These are phyloP conservation scores for Cichladusa arquata DNA, from an alignment of 2,113 vertebrate genomes.

Conservation along the genomic window DNA sequence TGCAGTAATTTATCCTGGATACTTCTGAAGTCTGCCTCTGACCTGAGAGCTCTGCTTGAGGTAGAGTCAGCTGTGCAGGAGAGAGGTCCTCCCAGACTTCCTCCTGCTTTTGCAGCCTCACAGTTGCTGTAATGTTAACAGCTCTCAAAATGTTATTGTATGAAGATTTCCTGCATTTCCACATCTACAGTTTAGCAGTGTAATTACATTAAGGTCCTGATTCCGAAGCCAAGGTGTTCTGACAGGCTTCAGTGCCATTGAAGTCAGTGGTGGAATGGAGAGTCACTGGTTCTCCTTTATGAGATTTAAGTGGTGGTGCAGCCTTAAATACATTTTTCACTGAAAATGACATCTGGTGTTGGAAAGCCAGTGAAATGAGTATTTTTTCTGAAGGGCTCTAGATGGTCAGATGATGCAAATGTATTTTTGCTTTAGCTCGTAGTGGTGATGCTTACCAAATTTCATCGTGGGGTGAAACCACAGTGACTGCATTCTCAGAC, in stretches of 20 bases:
- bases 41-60: neutral
- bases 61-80: neutral
- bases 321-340: neutral
- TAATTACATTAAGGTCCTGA: neutral
- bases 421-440: neutral
- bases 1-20: neutral
- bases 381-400: neutral
- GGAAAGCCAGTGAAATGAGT: neutral
- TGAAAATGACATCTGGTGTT: neutral
- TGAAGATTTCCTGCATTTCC: neutral
- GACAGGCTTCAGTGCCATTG: neutral
- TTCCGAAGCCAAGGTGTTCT: neutral
- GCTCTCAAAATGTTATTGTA: neutral
- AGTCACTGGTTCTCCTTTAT: neutral
- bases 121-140: neutral
- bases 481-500: neutral
- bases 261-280: neutral
- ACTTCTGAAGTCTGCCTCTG: neutral
- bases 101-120: neutral
- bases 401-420: neutral
- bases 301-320: neutral
- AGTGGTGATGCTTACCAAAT: neutral
- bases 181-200: fast-evolving
- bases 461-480: fast-evolving
- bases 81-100: neutral